Evolutionary conservation across 1,140 invertebrate species (phyloP).

Genomic region (Magallana angulata): DNA sequence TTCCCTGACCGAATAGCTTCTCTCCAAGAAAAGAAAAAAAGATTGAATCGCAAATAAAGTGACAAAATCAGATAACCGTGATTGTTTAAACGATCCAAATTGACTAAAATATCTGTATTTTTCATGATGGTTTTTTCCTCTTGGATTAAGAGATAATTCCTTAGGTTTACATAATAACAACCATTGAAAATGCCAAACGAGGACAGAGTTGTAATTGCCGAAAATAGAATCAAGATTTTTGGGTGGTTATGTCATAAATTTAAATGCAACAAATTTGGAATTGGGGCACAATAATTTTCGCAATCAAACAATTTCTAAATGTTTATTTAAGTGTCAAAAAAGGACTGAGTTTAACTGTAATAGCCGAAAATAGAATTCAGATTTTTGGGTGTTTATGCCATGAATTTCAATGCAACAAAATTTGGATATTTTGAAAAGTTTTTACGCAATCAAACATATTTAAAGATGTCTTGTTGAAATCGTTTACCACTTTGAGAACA

Average conservation of each 20-base stretch:
- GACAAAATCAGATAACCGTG: background rate
- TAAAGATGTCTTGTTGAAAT: no score
- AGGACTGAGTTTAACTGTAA: no score
- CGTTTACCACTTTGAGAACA: no score
- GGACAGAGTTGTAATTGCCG: background rate
- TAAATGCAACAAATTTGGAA: background rate
- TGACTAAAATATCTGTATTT: background rate
- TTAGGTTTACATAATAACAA: background rate
- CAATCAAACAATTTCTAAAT: no score
- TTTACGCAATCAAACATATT: no score
- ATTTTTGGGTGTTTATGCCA: no score
- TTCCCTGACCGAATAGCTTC: slow-evolving; percentile 15
- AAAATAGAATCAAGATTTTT: no score
- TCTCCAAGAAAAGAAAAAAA: background rate
- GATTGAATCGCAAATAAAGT: slow-evolving; percentile 5
- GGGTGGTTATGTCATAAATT: background rate
- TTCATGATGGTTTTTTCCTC: background rate
- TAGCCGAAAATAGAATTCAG: no score
- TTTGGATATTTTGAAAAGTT: no score
- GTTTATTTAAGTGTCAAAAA: no score
- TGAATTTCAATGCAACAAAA: no score
- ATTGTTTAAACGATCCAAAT: background rate
- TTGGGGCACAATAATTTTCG: no score
- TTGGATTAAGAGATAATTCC: background rate
- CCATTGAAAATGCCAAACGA: background rate